phyloP scores from a whole-genome alignment of 2,797 vertebrate species.

The Pachyuromys duprasi region DNA sequence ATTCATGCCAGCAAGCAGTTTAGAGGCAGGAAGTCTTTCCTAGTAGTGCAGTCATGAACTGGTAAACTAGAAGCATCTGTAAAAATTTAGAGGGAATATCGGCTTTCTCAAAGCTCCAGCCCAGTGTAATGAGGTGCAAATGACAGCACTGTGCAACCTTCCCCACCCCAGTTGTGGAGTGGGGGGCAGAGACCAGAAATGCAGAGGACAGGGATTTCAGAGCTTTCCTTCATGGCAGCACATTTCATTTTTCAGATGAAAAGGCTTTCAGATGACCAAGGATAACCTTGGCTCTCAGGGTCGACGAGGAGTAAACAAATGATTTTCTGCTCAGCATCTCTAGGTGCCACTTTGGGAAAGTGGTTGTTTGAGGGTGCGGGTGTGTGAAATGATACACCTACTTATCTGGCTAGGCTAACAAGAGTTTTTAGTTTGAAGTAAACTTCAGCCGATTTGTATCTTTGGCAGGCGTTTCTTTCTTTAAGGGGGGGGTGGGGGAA shows the following conservation, averaged over 20 bases:
- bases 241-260: slow-evolving; percentile 80
- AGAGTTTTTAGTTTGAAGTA: slow-evolving; percentile 78
- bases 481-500: slow-evolving; percentile 60
- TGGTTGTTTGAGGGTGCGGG: slow-evolving; percentile 41
- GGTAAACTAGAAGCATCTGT: slow-evolving; percentile 93
- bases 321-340: slow-evolving; percentile 78
- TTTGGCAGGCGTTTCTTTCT: slow-evolving; percentile 74
- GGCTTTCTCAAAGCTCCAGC: slow-evolving; percentile 90
- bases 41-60: slow-evolving; percentile 91
- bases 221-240: slow-evolving; percentile 77
- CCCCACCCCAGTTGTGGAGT: slow-evolving; percentile 88
- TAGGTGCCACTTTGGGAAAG: slow-evolving; percentile 61
- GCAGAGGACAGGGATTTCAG: slow-evolving; percentile 85
- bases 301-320: slow-evolving; percentile 81
- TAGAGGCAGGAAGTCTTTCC: slow-evolving; percentile 92
- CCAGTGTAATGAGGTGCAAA: slow-evolving; percentile 92
- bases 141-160: slow-evolving; percentile 88
- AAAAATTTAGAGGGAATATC: slow-evolving; percentile 92
- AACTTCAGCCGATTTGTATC: slow-evolving; percentile 78
- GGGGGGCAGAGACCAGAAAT: slow-evolving; percentile 87
- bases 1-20: slow-evolving; percentile 90
- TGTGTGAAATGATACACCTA: slow-evolving; percentile 77
- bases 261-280: slow-evolving; percentile 81
- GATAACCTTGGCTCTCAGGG: slow-evolving; percentile 74
- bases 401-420: slow-evolving; percentile 77